phyloP scores from a whole-genome alignment of 2,888 invertebrate genomes.

The Ennomos quercinarius region DNA sequence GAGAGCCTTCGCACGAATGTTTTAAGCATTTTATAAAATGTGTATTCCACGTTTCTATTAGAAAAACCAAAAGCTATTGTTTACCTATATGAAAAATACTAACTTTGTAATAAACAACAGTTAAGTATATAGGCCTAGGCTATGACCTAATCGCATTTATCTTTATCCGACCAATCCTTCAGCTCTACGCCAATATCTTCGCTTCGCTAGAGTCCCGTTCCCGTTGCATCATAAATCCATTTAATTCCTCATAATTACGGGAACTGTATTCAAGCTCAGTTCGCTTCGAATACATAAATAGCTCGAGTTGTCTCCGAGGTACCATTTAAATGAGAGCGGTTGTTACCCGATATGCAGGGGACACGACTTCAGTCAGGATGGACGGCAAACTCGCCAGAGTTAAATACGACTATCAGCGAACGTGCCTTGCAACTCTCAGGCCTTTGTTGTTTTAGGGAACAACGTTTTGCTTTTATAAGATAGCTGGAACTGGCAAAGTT shows the following conservation, averaged over 20 bases:
- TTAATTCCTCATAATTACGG: constrained; percentile 27
- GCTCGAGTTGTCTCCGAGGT: constrained; percentile 43
- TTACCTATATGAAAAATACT: too few species aligned
- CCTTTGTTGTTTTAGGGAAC: constrained; percentile 47
- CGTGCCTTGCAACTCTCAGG: constrained; percentile 31
- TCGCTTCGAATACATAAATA: constrained; percentile 49
- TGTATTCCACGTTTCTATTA: too few species aligned
- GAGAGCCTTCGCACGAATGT: background rate
- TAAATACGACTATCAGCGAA: constrained; percentile 40
- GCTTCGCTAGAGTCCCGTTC: constrained; percentile 1
- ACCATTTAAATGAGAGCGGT: constrained; percentile 50
- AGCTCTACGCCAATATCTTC: background rate
- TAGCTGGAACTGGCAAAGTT: too few species aligned
- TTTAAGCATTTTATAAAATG: background rate
- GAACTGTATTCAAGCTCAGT: constrained; percentile 33
- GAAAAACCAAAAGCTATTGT: too few species aligned
- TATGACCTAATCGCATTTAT: too few species aligned
- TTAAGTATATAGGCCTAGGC: too few species aligned
- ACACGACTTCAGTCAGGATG: constrained; percentile 35
- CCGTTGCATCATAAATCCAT: constrained; percentile 26
- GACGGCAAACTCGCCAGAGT: constrained; percentile 7
- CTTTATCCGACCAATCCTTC: too few species aligned
- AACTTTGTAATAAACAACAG: too few species aligned
- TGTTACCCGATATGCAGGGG: constrained; percentile 51
- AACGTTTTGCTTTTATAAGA: background rate